Evolutionary conservation across 2,888 invertebrate genomes (phyloP).

Genomic region (Oithona nana): DNA sequence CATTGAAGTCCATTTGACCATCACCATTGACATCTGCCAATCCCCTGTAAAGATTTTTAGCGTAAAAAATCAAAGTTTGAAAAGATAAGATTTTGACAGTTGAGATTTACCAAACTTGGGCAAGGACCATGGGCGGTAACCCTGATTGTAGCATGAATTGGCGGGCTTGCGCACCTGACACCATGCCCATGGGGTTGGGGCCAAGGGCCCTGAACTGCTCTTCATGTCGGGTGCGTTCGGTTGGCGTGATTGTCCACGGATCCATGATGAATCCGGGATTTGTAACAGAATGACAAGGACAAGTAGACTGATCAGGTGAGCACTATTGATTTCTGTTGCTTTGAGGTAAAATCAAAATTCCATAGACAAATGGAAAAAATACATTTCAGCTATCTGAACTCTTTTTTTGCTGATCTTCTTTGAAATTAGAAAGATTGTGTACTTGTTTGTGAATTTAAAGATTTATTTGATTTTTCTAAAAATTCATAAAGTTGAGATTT

Average conservation of each 20-base stretch:
- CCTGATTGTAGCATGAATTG: slow-evolving; percentile 80
- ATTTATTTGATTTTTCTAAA: too few species aligned
- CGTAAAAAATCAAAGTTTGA: slow-evolving; percentile 18
- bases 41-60: too few species aligned
- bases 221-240: slow-evolving; percentile 69
- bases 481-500: too few species aligned
- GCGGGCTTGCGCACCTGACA: slow-evolving; percentile 83
- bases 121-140: slow-evolving; percentile 65
- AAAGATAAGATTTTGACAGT: not conserved
- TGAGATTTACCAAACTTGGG: slow-evolving; percentile 85
- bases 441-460: too few species aligned
- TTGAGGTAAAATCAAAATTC: not conserved
- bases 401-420: too few species aligned
- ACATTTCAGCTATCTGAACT: too few species aligned
- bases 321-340: not conserved
- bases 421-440: too few species aligned
- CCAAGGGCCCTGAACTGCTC: slow-evolving; percentile 75
- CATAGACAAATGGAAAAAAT: too few species aligned
- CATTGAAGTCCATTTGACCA: slow-evolving; percentile 85
- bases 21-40: slow-evolving; percentile 89
- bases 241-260: slow-evolving; percentile 69
- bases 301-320: not conserved
- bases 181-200: slow-evolving; percentile 54
- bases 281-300: too few species aligned
- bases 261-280: slow-evolving; percentile 36